A percentile compares a stretch with the other conserved stretches of the same genome.
These are phyloP conservation scores for Hartigia nigra DNA, from an alignment of 2,888 invertebrate species.

Conservation along the genomic window DNA sequence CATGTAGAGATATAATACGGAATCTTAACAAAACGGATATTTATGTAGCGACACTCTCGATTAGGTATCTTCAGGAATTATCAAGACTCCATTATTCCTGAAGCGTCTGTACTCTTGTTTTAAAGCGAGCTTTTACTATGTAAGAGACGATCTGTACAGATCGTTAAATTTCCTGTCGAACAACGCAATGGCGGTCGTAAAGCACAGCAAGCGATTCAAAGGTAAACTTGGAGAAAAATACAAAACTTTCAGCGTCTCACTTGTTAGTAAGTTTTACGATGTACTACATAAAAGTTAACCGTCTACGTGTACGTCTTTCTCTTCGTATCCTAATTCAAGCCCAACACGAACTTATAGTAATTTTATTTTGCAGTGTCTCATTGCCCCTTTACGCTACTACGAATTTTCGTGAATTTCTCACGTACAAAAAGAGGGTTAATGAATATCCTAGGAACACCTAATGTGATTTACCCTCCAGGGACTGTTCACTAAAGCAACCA, in stretches of 20 bases:
- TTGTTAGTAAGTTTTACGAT: background rate
- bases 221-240: background rate
- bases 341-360: background rate
- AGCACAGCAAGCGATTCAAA: background rate
- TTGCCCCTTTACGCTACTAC: background rate
- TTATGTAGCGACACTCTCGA: background rate
- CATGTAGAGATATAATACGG: background rate
- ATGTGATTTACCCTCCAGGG: background rate
- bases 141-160: background rate
- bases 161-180: background rate
- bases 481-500: background rate
- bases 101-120: background rate
- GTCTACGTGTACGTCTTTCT: background rate
- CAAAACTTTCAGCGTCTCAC: background rate
- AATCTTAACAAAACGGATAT: background rate
- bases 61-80: background rate
- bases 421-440: background rate
- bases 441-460: background rate
- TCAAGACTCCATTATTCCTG: background rate
- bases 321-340: background rate
- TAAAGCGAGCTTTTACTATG: background rate
- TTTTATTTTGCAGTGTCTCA: background rate
- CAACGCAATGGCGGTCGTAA: background rate
- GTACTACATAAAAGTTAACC: background rate
- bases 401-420: background rate